Conservation (phyloP, 2,888 invertebrate species). For the Cephus runcator region DNA sequence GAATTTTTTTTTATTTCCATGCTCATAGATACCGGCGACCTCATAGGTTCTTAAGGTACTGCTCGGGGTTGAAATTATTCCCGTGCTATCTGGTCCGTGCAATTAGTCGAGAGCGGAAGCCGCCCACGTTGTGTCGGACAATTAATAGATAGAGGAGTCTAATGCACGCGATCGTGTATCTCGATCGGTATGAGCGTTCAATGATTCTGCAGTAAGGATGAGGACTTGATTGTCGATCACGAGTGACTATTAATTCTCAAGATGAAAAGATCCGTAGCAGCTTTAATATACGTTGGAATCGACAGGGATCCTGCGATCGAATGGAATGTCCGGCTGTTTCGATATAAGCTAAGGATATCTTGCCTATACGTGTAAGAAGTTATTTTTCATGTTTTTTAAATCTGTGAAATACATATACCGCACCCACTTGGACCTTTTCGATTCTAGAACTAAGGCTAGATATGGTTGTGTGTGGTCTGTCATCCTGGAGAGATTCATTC, state of each 20-base stretch:
- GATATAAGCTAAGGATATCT: background rate
- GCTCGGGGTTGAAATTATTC: constrained; percentile 40
- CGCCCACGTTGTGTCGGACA: constrained; percentile 60
- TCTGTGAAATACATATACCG: background rate
- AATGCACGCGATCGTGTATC: constrained; percentile 39
- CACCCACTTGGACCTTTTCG: background rate
- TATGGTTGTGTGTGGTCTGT: constrained; percentile 38
- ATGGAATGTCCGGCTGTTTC: background rate
- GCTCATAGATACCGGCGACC: background rate
- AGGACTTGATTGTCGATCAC: background rate
- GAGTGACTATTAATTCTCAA: background rate
- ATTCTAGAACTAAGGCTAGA: background rate
- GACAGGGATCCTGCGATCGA: background rate
- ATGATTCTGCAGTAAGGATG: constrained; percentile 31
- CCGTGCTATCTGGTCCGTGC: constrained; percentile 47
- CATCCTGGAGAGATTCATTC: constrained; percentile 32
- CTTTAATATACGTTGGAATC: background rate
- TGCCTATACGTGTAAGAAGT: background rate
- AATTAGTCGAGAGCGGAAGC: constrained; percentile 58
- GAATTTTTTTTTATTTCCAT: background rate
- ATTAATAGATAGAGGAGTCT: constrained; percentile 53
- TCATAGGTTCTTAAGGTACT: background rate
- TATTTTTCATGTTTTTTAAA: background rate
- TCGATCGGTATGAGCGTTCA: constrained; percentile 26
- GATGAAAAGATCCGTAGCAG: background rate